Evolutionary conservation across 2,888 invertebrate genomes (phyloP).

Genomic region (Patella caerulea): DNA sequence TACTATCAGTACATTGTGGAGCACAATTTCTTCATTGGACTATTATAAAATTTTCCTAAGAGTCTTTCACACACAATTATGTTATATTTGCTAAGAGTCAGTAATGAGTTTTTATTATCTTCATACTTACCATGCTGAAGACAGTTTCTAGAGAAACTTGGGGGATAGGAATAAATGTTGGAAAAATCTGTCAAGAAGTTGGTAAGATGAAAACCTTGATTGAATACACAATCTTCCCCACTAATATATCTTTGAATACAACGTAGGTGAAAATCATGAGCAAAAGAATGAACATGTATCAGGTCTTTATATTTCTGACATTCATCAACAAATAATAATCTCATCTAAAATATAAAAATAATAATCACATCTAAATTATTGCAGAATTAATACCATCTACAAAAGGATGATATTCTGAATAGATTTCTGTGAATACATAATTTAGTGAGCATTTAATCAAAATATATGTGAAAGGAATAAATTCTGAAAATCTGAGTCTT

Average conservation of each 20-base stretch:
- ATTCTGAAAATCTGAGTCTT: too few relatives aligned
- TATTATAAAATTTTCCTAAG: too few relatives aligned
- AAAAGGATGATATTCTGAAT: too few relatives aligned
- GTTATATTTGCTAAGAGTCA: too few relatives aligned
- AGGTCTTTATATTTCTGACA: conserved; percentile 79
- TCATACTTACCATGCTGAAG: conserved; percentile 77
- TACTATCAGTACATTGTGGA: too few relatives aligned
- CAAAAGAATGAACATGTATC: conserved; percentile 84
- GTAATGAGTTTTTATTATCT: background rate
- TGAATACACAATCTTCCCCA: conserved; percentile 71
- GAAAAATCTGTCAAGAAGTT: conserved; percentile 84
- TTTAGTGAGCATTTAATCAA: too few relatives aligned
- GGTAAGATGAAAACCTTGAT: conserved; percentile 79
- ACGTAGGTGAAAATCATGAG: conserved; percentile 83
- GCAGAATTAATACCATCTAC: too few relatives aligned
- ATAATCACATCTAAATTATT: background rate
- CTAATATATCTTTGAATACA: conserved; percentile 79
- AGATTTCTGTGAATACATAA: too few relatives aligned
- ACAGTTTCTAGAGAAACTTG: conserved; percentile 82
- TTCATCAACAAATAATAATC: conserved; percentile 67
- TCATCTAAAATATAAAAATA: conserved; percentile 44
- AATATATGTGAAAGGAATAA: too few relatives aligned
- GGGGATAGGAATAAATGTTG: conserved; percentile 83
- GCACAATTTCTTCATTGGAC: too few relatives aligned
- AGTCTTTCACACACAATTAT: too few relatives aligned